Conservation (phyloP, 1,140 invertebrate species). For the Drosophila sp. region DNA sequence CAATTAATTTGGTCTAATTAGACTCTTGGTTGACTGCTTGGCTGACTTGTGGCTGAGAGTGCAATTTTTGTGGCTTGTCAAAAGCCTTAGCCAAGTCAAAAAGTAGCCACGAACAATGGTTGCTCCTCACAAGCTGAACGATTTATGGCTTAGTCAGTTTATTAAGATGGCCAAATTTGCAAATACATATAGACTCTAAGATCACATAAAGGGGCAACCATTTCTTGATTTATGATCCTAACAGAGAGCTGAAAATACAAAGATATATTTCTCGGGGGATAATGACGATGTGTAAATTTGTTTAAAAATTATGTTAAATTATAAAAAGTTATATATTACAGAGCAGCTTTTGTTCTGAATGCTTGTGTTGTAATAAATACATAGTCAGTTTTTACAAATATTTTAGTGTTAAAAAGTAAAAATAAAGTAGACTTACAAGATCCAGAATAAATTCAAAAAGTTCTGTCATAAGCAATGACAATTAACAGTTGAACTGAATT, state of each 20-base stretch:
- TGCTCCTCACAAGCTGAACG: conserved; percentile 62
- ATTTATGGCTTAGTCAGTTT: conserved; percentile 68
- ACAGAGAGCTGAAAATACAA: not conserved
- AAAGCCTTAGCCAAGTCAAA: conserved; percentile 42
- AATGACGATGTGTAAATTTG: not conserved
- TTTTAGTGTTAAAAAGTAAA: too few species aligned
- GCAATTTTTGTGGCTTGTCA: conserved; percentile 72
- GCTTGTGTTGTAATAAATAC: too few species aligned
- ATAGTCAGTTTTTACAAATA: too few species aligned
- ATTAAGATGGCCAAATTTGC: conserved; percentile 38
- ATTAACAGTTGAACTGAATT: not conserved
- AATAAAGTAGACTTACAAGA: too few species aligned
- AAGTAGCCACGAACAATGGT: conserved; percentile 62
- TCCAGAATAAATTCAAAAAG: too few species aligned
- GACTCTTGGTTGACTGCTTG: conserved; percentile 72
- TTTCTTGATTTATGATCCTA: conserved; percentile 27
- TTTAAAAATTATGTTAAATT: not conserved
- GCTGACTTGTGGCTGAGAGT: conserved; percentile 38
- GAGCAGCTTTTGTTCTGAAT: too few species aligned
- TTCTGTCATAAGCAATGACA: too few species aligned
- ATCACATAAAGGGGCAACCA: not conserved
- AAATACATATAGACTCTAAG: conserved; percentile 11
- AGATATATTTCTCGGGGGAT: not conserved
- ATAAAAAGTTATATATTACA: too few species aligned
- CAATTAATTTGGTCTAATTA: conserved; percentile 81